Percentiles rank a stretch among this genome's conserved stretches.
Evolutionary conservation across 1,140 invertebrate species (phyloP).

Genomic region (Agrilus planipennis): DNA sequence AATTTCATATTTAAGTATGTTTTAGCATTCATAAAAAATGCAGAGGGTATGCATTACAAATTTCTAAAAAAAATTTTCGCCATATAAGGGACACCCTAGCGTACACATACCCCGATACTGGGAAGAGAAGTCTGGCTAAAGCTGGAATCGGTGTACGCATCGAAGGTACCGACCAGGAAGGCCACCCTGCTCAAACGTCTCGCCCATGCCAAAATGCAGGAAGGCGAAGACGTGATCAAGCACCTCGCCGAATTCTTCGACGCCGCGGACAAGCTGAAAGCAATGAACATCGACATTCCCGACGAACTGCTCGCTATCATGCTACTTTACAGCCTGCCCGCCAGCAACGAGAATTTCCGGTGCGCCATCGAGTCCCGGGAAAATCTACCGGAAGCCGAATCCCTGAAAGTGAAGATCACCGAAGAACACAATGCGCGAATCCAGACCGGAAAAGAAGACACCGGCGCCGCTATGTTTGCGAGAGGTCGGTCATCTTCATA

Average conservation of each 20-base stretch:
- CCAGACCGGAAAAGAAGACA: too few relatives aligned
- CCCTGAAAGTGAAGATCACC: not conserved
- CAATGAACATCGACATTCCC: constrained; percentile 11
- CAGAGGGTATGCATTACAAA: too few relatives aligned
- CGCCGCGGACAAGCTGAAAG: constrained; percentile 10
- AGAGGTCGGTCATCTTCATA: too few relatives aligned
- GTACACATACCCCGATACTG: too few relatives aligned
- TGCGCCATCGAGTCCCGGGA: constrained; percentile 19
- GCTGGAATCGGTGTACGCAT: constrained; percentile 10
- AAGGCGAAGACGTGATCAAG: constrained; percentile 10
- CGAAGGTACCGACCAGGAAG: constrained; percentile 11
- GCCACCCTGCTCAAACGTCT: constrained; percentile 10
- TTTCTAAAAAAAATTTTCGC: too few relatives aligned
- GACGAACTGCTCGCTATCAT: constrained; percentile 17
- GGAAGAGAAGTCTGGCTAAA: constrained; percentile 15
- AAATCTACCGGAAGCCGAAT: constrained; percentile 11
- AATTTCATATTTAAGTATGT: too few relatives aligned
- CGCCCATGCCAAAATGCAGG: constrained; percentile 10
- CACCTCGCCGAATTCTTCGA: constrained; percentile 8
- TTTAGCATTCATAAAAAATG: too few relatives aligned
- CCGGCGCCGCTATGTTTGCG: too few relatives aligned
- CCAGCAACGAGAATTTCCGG: constrained; percentile 17
- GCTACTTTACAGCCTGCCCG: constrained; percentile 19
- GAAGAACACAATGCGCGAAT: not conserved
- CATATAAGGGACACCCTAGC: too few relatives aligned